Evolutionary conservation across 2,113 vertebrate genomes (phyloP), one percentile per base, ranked within the genome.

Genomic region (Cercocebus atys): DNA sequence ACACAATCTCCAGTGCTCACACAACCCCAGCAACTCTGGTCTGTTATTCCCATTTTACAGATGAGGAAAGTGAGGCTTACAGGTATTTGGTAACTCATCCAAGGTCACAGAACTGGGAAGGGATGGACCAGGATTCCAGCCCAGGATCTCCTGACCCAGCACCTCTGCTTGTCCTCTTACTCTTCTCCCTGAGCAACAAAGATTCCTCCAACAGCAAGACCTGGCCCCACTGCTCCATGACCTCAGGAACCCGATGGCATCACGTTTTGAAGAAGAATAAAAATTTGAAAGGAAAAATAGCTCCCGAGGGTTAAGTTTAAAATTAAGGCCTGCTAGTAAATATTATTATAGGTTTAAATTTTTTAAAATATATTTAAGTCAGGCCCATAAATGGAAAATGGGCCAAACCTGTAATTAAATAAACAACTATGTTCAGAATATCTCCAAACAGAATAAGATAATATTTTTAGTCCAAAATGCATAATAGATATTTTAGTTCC

Each of bases 301-400:
- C 68, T 93, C 70, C 75, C 32, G 83, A 61, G 43, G 64, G 73
- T 95, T 83, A 90, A 90, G 61, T 70, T 94, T 93, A 95, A 97
- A 98, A 95, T 96, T 94, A 95, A 96, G 92, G 52, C 38, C 80
- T 93, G 47, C 40, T 66, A 82, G 95, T 92, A 98, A 98, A 97
- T 98, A 97, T 96, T 97, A 97, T 96, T 79, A 70, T 70, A 95
- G 50, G 52, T 59, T 90, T 92, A 68, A 76, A 38, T 35, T 1
- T 55, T 89, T 57, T 35, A 6, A 84, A 90, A 94, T 95, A 95
- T 97, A 92, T 96, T 97, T 97, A 86, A 90, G 96, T 94, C 92
- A 94, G 68, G 52, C 12, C 96, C 96, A 97, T 97, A 98, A 98
- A 96, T 96, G 95, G 97, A 97, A 98, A 97, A 96, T 94, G 84